Base-by-base conservation (phyloP, 2,797 vertebrate species). In the Acipenser ruthenus region DNA sequence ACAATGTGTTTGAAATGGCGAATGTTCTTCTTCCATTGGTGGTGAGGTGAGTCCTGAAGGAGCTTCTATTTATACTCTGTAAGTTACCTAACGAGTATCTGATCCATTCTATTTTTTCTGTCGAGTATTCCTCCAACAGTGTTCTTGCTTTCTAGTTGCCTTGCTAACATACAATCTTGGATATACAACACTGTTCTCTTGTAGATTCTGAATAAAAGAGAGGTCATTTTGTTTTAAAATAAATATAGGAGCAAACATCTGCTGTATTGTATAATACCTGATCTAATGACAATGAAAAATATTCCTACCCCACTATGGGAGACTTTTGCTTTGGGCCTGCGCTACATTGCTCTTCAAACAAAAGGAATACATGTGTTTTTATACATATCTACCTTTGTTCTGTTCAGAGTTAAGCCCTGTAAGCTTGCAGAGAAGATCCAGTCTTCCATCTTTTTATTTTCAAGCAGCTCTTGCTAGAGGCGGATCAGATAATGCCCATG, bases 91-190 rank as follows among this genome's bases (percentile, higher is more conserved):
- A 37, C 4, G 2, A 37, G 23, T 37, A 37, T 37, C 2, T 4
- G n/a, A 63, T 13, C 56, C 50, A 64, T 68, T 63, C 59, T 58
- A 10, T 49, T 68, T 58, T 52, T 68, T 47, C 10, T 37, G 67
- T 48, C 10, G 56, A 55, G 60, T 50, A 67, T 18, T 67, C 50
- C 23, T 37, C 23, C 23, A 37, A 4, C 23, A 37, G 23, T 37
- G 23, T 37, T 37, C 23, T 37, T 37, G 23, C 4, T 37, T 37
- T 37, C 23, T 37, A 2, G 23, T 37, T 37, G 23, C 23, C 15
- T 18, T 18, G 15, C 15, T 18, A 18, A 18, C 15, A 18, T 18
- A 18, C 15, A 18, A 18, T 18, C 15, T 15, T 18, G 15, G 15
- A 18, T 18, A 18, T 18, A 18, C 15, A 18, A 15, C 15, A 18